Percentiles rank a stretch among this genome's conserved stretches.
Conservation (phyloP, 2,888 invertebrate species). For the Prosopocoilus inquinatus region DNA sequence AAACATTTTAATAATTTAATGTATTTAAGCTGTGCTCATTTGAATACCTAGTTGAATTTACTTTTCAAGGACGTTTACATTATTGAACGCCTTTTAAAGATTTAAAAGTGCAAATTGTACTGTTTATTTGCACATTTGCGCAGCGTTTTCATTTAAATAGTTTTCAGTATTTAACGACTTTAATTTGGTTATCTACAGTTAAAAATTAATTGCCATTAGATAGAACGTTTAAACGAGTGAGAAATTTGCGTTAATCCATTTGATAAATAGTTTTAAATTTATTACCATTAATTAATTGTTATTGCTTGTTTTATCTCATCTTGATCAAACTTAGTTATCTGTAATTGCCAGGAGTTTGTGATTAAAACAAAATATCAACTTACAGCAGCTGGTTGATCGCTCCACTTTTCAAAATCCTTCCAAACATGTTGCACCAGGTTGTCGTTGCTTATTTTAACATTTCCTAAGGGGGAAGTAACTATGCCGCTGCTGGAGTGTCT, state of each 20-base stretch:
- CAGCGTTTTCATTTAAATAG: neutral
- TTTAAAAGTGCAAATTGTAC: neutral
- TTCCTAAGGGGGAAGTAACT: conserved; percentile 54
- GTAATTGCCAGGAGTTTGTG: too few relatives aligned
- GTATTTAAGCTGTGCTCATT: neutral
- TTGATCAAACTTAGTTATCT: too few relatives aligned
- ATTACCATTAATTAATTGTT: too few relatives aligned
- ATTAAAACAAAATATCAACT: conserved; percentile 42
- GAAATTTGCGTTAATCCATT: too few relatives aligned
- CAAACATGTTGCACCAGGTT: conserved; percentile 62
- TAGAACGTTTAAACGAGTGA: too few relatives aligned
- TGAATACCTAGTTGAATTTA: neutral
- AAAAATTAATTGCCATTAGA: neutral
- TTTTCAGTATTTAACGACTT: neutral
- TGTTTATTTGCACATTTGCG: neutral
- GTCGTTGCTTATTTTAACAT: conserved; percentile 56
- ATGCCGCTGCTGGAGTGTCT: conserved; percentile 28
- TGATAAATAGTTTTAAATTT: too few relatives aligned
- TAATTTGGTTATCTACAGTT: neutral
- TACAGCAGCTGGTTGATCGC: conserved; percentile 63
- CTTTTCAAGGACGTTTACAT: too few relatives aligned
- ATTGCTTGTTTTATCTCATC: too few relatives aligned
- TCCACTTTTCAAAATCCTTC: conserved; percentile 56
- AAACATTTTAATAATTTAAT: neutral
- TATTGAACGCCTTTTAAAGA: too few relatives aligned